These are phyloP conservation scores for Nibea coibor DNA, from an alignment of 2,113 vertebrate genomes.

Conservation along the genomic window DNA sequence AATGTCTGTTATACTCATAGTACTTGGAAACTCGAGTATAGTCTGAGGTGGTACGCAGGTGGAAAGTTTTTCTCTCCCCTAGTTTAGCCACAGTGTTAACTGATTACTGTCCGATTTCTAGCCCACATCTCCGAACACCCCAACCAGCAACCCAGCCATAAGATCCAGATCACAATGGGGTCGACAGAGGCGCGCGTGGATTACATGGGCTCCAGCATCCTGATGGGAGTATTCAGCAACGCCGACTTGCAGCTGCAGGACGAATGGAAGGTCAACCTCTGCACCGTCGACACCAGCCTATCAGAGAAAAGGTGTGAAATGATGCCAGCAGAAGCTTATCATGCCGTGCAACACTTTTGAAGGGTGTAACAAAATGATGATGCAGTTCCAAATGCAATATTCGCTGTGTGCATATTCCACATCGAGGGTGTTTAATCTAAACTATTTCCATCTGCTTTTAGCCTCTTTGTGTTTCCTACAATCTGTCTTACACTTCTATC, in stretches of 20 bases:
- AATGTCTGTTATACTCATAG: too few relatives aligned
- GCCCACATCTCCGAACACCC: conserved; percentile 99
- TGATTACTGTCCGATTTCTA: conserved; percentile 62
- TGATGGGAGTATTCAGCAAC: conserved; percentile 99
- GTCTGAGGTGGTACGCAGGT: too few relatives aligned
- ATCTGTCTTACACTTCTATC: background rate
- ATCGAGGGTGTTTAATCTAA: background rate
- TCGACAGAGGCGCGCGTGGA: conserved; percentile 99
- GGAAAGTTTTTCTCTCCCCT: background rate
- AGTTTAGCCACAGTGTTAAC: background rate
- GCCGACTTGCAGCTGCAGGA: conserved; percentile 97
- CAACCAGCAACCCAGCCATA: conserved; percentile 97
- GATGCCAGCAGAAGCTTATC: background rate
- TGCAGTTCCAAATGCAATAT: background rate
- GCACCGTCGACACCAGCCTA: conserved; percentile 89
- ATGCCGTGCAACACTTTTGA: background rate
- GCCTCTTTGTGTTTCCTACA: background rate
- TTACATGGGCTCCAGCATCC: conserved; percentile 99
- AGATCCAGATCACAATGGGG: conserved; percentile 99
- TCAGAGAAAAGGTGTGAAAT: conserved; percentile 93
- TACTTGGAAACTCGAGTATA: too few relatives aligned
- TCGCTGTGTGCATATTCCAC: background rate
- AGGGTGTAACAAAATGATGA: background rate
- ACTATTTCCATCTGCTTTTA: background rate
- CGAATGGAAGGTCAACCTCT: conserved; percentile 98